These are phyloP conservation scores for Acrobasis consociella DNA, from an alignment of 2,888 invertebrate species.

Conservation along the genomic window DNA sequence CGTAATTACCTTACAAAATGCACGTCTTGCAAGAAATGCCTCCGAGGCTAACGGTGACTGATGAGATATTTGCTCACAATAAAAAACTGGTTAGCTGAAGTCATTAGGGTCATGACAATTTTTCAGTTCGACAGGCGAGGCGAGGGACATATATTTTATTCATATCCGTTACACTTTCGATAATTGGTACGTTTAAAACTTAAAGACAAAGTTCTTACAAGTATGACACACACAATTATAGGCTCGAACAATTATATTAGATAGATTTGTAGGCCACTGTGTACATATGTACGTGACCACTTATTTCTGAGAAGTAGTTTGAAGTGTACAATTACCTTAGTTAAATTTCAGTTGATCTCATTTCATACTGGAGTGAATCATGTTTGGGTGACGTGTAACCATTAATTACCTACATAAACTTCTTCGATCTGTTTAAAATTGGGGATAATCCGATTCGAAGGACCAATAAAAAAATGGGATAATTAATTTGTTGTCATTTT, in stretches of 20 bases:
- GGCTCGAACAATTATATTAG: neutral
- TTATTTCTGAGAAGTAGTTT: conserved; percentile 14
- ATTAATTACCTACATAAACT: neutral
- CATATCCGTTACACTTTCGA: conserved; percentile 49
- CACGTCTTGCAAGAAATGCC: conserved; percentile 51
- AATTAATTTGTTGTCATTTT: too few relatives aligned
- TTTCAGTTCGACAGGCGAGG: conserved; percentile 50
- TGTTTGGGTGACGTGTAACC: neutral
- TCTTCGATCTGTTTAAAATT: neutral
- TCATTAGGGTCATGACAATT: conserved; percentile 66
- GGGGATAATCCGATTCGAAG: neutral
- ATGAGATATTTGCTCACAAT: conserved; percentile 59
- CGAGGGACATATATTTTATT: conserved; percentile 61
- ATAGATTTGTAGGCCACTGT: neutral
- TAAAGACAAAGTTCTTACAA: conserved; percentile 38
- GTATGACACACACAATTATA: conserved; percentile 23
- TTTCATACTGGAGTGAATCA: conserved; percentile 22
- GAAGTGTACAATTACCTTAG: conserved; percentile 27
- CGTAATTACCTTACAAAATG: conserved; percentile 61
- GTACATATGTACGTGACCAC: neutral
- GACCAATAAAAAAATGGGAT: too few relatives aligned
- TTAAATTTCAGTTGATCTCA: conserved; percentile 25
- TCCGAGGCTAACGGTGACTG: conserved; percentile 42
- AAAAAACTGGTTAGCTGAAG: conserved; percentile 43
- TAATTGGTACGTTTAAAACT: conserved; percentile 65